A percentile compares a stretch with the other conserved stretches of the same genome.
Conservation (phyloP, 37 sponge, comb jelly and placozoan genomes). For the Hexactinellida sp. region DNA sequence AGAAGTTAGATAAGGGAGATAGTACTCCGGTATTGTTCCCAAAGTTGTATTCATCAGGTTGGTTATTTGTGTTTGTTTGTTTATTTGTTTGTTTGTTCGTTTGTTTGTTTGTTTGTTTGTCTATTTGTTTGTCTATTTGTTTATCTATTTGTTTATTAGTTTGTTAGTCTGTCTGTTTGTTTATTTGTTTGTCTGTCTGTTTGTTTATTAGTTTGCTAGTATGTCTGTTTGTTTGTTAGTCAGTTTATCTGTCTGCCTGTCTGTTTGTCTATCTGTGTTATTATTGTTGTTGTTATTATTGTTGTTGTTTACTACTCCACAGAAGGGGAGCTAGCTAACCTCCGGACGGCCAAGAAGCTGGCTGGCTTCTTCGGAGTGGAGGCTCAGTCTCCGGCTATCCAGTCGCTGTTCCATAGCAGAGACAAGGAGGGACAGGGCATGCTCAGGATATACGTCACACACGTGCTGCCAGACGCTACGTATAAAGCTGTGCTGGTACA, state of each 20-base stretch:
- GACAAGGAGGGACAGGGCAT: background rate
- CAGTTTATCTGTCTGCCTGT: background rate
- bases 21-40: background rate
- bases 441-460: constrained; percentile 7
- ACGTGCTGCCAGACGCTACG: background rate
- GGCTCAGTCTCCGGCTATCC: background rate
- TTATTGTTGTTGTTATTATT: no score
- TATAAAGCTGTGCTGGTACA: background rate
- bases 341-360: background rate
- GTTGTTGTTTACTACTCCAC: no score
- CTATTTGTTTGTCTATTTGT: background rate
- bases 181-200: background rate
- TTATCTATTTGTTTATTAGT: background rate
- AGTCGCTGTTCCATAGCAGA: background rate
- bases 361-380: constrained; percentile 7
- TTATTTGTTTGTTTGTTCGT: background rate
- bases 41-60: background rate
- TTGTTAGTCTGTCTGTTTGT: background rate
- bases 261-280: background rate
- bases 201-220: background rate
- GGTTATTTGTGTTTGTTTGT: background rate
- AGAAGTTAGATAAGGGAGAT: constrained; percentile 10
- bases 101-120: background rate
- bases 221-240: background rate
- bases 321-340: background rate